Conservation (phyloP, 2,113 vertebrate species). For the Mesocricetus auratus region DNA sequence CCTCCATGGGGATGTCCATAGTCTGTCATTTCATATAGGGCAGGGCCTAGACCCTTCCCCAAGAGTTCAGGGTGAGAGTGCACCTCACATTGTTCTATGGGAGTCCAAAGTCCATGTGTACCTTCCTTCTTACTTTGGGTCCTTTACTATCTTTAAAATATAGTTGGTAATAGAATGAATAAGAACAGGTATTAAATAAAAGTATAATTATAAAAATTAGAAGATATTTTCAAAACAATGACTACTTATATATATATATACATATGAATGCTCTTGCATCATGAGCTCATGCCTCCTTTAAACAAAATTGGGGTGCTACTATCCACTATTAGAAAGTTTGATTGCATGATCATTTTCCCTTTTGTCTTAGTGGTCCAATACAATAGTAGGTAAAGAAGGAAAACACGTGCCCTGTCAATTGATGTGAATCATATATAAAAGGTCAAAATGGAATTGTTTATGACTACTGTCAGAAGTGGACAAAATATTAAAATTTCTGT, state of each 20-base stretch:
- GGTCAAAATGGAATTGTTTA: conserved; percentile 61
- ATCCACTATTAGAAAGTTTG: conserved; percentile 40
- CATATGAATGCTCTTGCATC: conserved; percentile 26
- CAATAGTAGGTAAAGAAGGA: conserved; percentile 46
- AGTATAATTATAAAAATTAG: conserved; percentile 44
- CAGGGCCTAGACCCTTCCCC: no score
- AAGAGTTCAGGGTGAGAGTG: no score
- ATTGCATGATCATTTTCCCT: conserved; percentile 52
- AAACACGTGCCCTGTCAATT: conserved; percentile 50
- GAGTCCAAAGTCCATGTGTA: no score
- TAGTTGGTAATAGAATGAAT: background rate
- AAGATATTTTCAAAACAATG: conserved; percentile 19
- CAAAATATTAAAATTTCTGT: conserved; percentile 69
- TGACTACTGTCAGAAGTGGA: conserved; percentile 66
- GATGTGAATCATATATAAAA: conserved; percentile 57
- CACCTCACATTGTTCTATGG: no score
- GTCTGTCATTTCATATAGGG: no score
- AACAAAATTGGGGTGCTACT: conserved; percentile 6
- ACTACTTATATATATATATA: background rate
- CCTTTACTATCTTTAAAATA: background rate
- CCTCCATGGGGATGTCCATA: no score
- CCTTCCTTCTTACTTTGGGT: background rate
- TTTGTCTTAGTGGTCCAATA: conserved; percentile 48
- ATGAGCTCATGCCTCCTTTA: background rate
- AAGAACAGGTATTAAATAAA: conserved; percentile 28